Evolutionary conservation across 2,888 invertebrate species (phyloP).

Genomic region (Lochmaea crataegi): DNA sequence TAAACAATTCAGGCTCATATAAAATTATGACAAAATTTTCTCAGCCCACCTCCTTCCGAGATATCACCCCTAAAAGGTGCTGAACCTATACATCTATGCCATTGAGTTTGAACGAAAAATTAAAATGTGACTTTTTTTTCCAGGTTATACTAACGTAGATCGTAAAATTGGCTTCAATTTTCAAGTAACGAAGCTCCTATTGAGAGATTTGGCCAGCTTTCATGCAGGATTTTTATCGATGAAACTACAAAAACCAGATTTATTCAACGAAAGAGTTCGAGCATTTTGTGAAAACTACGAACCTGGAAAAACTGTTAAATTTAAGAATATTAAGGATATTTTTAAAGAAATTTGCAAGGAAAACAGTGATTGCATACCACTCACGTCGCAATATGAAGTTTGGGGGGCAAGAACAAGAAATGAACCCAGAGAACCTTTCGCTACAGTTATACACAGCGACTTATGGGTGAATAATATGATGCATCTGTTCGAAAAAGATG

Average conservation of each 20-base stretch:
- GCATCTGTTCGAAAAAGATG: slow-evolving; percentile 61
- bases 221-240: slow-evolving; percentile 68
- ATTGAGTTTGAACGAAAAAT: too few species aligned
- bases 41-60: too few species aligned
- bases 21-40: too few species aligned
- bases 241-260: slow-evolving; percentile 61
- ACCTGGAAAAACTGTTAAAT: not conserved
- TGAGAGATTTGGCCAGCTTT: slow-evolving; percentile 65
- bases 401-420: not conserved
- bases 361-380: not conserved
- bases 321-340: not conserved
- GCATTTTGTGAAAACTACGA: slow-evolving; percentile 42
- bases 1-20: too few species aligned
- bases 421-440: slow-evolving; percentile 63
- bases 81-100: too few species aligned
- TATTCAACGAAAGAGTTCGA: slow-evolving; percentile 56
- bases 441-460: slow-evolving; percentile 68
- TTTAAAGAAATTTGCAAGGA: not conserved
- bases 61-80: too few species aligned
- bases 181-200: slow-evolving; percentile 61
- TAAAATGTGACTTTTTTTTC: not conserved
- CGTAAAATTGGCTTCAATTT: slow-evolving; percentile 64
- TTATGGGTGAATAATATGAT: slow-evolving; percentile 72
- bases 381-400: not conserved
- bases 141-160: slow-evolving; percentile 64